phyloP scores from a whole-genome alignment of 2,797 vertebrate species.

The Hydrocynus forskahlii region DNA sequence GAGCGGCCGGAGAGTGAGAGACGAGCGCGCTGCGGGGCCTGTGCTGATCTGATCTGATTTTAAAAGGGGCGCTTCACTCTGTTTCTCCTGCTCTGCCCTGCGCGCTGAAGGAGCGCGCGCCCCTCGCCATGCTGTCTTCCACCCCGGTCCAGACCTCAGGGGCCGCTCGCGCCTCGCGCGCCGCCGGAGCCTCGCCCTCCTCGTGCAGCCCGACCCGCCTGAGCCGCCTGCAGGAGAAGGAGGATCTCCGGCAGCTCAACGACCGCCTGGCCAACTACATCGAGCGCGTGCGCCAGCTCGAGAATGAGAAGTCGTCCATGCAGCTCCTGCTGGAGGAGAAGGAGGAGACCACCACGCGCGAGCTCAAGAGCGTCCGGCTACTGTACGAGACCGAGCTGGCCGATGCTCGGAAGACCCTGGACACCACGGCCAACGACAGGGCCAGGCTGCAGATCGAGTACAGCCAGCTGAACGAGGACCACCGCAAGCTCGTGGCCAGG shows the following conservation, averaged over 20 bases:
- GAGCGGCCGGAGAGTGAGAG: too few relatives aligned
- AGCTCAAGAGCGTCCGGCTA: conserved; percentile 66
- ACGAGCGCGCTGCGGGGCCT: too few relatives aligned
- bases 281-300: conserved; percentile 76
- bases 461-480: conserved; percentile 74
- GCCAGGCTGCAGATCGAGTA: conserved; percentile 81
- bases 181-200: conserved; percentile 51
- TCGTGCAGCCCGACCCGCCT: conserved; percentile 68
- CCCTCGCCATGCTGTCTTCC: conserved; percentile 64
- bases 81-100: too few relatives aligned
- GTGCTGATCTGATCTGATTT: too few relatives aligned
- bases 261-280: conserved; percentile 85
- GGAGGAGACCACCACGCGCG: conserved; percentile 63
- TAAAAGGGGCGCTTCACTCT: too few relatives aligned
- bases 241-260: conserved; percentile 81
- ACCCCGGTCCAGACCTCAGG: conserved; percentile 55
- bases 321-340: conserved; percentile 73
- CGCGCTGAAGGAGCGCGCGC: too few relatives aligned
- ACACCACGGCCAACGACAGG: conserved; percentile 76
- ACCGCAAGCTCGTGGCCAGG: conserved; percentile 77
- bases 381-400: conserved; percentile 77
- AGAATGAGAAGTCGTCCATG: conserved; percentile 74
- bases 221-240: conserved; percentile 79
- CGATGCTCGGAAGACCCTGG: conserved; percentile 77
- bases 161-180: not conserved